Evolutionary conservation across 2,888 invertebrate genomes (phyloP).

Genomic region (Cephus spinipes): DNA sequence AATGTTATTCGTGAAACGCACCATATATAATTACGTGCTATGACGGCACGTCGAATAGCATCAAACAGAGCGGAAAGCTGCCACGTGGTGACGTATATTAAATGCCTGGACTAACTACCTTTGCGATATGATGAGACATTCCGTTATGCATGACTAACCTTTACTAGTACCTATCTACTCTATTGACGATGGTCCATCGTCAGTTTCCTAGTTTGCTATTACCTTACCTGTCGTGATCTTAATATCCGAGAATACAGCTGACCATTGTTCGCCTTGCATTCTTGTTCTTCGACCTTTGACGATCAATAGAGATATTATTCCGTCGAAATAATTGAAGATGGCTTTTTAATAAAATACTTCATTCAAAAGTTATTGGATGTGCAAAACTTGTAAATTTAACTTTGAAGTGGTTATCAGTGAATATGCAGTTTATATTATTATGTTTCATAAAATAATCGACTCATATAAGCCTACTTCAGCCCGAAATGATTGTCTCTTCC

Average conservation of each 20-base stretch:
- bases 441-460: background rate
- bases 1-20: background rate
- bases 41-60: background rate
- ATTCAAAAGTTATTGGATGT: too few relatives aligned
- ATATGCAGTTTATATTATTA: background rate
- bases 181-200: background rate
- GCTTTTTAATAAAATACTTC: too few relatives aligned
- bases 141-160: constrained; percentile 58
- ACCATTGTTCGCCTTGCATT: background rate
- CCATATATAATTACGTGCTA: background rate
- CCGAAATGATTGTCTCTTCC: background rate
- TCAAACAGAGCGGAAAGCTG: constrained; percentile 1
- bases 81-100: constrained; percentile 47
- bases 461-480: background rate
- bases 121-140: constrained; percentile 60
- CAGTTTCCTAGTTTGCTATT: background rate
- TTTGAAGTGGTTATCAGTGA: background rate
- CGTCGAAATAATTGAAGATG: background rate
- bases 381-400: background rate
- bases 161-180: background rate
- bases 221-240: background rate
- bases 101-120: constrained; percentile 61
- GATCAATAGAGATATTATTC: background rate
- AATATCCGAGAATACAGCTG: background rate
- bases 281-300: background rate